These are phyloP conservation scores for Achroia grisella DNA, from an alignment of 1,140 invertebrate genomes.

Conservation along the genomic window DNA sequence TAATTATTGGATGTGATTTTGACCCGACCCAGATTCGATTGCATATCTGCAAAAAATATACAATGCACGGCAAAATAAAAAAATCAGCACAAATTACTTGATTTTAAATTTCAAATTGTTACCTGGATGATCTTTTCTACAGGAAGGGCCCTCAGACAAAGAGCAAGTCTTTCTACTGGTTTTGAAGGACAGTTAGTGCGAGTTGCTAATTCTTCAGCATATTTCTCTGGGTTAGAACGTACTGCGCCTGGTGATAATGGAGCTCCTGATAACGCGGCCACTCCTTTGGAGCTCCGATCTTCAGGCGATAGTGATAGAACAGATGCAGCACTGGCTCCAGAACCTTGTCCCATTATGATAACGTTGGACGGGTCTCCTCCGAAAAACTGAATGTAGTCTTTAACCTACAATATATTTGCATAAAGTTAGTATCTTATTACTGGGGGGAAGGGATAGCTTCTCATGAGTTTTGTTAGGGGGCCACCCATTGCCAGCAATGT, in stretches of 20 bases:
- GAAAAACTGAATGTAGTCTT: constrained; percentile 81
- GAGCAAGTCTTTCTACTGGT: constrained; percentile 70
- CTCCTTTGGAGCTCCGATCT: constrained; percentile 67
- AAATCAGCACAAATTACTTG: no score
- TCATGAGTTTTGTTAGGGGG: no score
- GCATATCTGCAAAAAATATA: no score
- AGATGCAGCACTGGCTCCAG: constrained; percentile 78
- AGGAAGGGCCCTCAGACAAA: constrained; percentile 74
- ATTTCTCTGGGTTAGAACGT: constrained; percentile 70
- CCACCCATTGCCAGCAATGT: no score
- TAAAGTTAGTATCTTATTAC: no score
- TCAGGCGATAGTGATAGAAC: constrained; percentile 73
- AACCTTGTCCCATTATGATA: constrained; percentile 81
- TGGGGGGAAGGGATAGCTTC: no score
- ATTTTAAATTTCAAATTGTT: not conserved
- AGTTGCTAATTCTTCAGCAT: constrained; percentile 69
- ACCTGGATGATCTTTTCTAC: constrained; percentile 48
- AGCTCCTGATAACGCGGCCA: constrained; percentile 81
- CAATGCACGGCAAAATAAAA: no score
- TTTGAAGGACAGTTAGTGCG: constrained; percentile 74
- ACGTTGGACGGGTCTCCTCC: constrained; percentile 81
- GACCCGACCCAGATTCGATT: no score
- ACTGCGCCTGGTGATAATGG: constrained; percentile 78
- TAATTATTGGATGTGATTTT: no score
- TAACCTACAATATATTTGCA: constrained; percentile 52